Conservation (phyloP, 2,113 vertebrate genomes). For the Menura novaehollandiae region DNA sequence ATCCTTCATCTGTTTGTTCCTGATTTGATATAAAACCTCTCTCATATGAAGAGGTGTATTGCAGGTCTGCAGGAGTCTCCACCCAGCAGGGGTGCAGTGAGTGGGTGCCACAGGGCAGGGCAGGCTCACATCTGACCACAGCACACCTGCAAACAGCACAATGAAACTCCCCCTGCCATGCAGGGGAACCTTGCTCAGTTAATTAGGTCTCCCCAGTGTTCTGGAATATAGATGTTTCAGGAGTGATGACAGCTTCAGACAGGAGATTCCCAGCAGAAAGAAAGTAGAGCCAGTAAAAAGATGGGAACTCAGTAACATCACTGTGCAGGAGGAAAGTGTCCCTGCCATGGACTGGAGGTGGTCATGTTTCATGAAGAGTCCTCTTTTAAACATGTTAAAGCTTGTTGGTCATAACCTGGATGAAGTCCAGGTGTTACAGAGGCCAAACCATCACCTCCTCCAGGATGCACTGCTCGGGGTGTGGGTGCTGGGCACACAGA, state of each 20-base stretch:
- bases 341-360: not conserved
- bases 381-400: rapidly evolving
- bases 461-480: rapidly evolving
- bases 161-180: not conserved
- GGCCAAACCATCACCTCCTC: not conserved
- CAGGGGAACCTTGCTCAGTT: not conserved
- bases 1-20: rapidly evolving
- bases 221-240: not conserved
- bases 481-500: not conserved
- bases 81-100: not conserved
- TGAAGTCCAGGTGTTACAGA: not conserved
- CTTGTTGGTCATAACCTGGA: not conserved
- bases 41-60: rapidly evolving
- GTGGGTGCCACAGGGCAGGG: not conserved
- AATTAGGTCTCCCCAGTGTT: not conserved
- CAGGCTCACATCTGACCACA: not conserved
- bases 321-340: not conserved
- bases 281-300: not conserved
- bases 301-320: not conserved
- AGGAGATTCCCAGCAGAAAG: not conserved
- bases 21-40: not conserved
- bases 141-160: not conserved
- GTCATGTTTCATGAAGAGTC: not conserved
- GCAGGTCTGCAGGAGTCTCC: not conserved
- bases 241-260: not conserved